Evolutionary conservation across 2,888 invertebrate genomes (phyloP), one percentile per base, ranked within the genome.

Genomic region (Strigamia transsilvanica): DNA sequence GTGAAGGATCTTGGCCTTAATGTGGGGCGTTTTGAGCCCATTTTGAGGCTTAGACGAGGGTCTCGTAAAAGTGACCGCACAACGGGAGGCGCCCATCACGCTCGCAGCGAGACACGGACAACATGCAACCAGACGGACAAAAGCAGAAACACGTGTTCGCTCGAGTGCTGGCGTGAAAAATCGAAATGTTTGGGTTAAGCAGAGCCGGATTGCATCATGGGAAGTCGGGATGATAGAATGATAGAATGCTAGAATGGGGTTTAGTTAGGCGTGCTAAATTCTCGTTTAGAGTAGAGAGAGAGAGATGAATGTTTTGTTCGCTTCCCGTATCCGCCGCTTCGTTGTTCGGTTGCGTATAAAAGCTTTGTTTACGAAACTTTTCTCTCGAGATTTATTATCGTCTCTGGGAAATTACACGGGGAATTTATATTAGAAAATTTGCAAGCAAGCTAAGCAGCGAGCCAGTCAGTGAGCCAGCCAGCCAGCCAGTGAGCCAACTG

Each of bases 1-100:
- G 73, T 73, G 73, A 73, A 73, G 73, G 73, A 73, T 73, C 73
- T 73, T 73, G 73, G 73, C 73, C 32, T 73, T 73, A 73, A 73
- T 73, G 73, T 73, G 27, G 73, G 73, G 73, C 27, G 13, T 23
- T 73, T 73, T 73, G 4, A 32, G 32, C 27, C 73, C 73, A 73
- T 73, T 73, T 73, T 73, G 73, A 73, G 73, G 73, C 73, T 73
- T 73, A 73, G 73, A 73, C 73, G 32, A 73, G 73, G 73, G 73
- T 73, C 73, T 73, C 73, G 73, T 73, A 73, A 73, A 61, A 73
- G 73, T 73, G 73, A 73, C 73, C 73, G 32, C 73, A 73, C 73
- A 73, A 27, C 73, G 32, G 73, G 73, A 12, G 73, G 73, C 32
- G 27, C 73, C 73, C 73, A 73, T 73, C 73, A 73, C 12, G 27